Evolutionary conservation across 2,797 vertebrate species (phyloP), one percentile per base, ranked within the genome.

Genomic region (Esox masquinongy): DNA sequence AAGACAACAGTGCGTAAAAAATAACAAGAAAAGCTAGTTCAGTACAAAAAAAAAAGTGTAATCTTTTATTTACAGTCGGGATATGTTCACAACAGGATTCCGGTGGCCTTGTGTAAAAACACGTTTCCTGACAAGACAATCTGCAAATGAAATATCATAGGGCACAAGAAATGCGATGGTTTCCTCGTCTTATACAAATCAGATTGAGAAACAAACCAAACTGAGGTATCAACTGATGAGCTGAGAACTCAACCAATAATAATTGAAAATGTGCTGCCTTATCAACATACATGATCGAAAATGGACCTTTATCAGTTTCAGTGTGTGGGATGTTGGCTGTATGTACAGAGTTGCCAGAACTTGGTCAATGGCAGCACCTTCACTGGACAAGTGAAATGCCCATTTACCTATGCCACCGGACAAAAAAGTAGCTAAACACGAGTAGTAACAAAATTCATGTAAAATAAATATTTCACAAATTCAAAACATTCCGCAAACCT

Each of bases 11-110:
- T 7, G 4, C 26, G 11, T 74, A 72, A 67, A 22, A 8, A 34
- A 47, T 26, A 34, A 68, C 36, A 11, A 43, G 11, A 51, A 26
- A 71, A 71, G 34, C 61, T 79, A 68, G 34, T 50, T 17, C 39
- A 75, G 61, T 79, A 80, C 4, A 39, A 8, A 39, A 84, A 80
- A 78, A 84, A 80, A 78, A 56, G 63, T 76, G 61, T 69, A n/a
- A 39, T 31, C n/a, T 73, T 86, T 82, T 80, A 79, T 80, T 83
- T 83, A 84, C 81, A 84, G 63, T 80, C 34, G 74, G 15, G 51
- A 77, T 78, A 78, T 72, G 59, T 80, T 64, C 61, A 74, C 76
- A 79, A 70, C 26, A 17, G 36, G 69, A 71, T 76, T 73, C 72
- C 51, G 67, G 72, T 67, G 53, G 31, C 70, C 78, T 75, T n/a